phyloP scores from a whole-genome alignment of 2,113 vertebrate genomes.

The Sclerurus mexicanus region DNA sequence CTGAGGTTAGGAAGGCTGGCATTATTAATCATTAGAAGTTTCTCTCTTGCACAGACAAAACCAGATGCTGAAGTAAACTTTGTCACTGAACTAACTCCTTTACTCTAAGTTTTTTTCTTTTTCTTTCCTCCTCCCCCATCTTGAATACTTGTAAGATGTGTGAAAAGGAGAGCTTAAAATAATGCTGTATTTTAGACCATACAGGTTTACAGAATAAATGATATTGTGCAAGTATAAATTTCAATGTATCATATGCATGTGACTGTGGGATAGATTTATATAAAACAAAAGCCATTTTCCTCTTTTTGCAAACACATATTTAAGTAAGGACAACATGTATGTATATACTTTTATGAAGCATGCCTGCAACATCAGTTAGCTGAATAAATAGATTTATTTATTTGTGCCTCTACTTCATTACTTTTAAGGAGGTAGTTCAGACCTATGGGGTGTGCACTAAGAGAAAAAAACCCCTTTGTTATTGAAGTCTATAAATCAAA shows the following conservation, averaged over 20 bases:
- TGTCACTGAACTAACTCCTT: neutral
- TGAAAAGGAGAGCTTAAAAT: neutral
- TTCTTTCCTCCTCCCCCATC: no score
- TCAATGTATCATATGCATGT: neutral
- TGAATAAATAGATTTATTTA: neutral
- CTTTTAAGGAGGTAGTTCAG: neutral
- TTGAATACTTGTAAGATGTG: neutral
- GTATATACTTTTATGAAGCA: neutral
- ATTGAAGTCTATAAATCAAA: neutral
- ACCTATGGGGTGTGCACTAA: neutral
- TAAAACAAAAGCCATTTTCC: neutral
- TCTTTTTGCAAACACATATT: neutral
- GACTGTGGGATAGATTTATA: neutral
- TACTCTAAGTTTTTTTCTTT: neutral
- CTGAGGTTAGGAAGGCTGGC: neutral
- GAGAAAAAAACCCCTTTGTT: fast-evolving
- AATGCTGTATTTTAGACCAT: neutral
- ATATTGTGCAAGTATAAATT: neutral
- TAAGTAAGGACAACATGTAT: neutral
- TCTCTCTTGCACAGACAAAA: neutral
- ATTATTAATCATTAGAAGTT: neutral
- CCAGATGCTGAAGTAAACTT: neutral
- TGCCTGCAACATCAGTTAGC: neutral
- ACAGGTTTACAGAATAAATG: neutral
- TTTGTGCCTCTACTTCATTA: neutral